A percentile compares a stretch with the other conserved stretches of the same genome.
These are phyloP conservation scores for Akabosia matsudoensis DNA, from an alignment of 1,140 invertebrate genomes.

Conservation along the genomic window DNA sequence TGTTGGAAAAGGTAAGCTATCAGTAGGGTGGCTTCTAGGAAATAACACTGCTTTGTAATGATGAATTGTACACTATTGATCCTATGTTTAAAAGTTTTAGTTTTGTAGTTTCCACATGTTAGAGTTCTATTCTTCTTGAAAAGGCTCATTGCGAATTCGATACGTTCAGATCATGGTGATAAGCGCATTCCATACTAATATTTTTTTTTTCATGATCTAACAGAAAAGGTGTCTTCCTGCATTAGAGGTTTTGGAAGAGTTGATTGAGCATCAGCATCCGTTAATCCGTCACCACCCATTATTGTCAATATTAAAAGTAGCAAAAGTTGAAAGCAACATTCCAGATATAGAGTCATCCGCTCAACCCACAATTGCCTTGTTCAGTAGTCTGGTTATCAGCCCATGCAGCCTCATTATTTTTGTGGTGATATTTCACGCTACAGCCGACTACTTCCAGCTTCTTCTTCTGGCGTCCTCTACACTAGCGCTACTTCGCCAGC, in stretches of 20 bases:
- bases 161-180: no score
- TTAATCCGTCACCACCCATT: slow-evolving; percentile 79
- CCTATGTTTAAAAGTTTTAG: no score
- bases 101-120: no score
- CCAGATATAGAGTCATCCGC: slow-evolving; percentile 47
- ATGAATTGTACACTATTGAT: no score
- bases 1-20: slow-evolving; percentile 71
- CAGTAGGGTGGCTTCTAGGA: no score
- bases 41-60: no score
- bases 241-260: slow-evolving; percentile 71
- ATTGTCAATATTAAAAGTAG: slow-evolving; percentile 84
- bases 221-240: slow-evolving; percentile 79
- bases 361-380: slow-evolving; percentile 29
- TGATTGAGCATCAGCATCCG: slow-evolving; percentile 77
- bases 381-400: slow-evolving; percentile 28
- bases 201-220: no score
- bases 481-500: neutral
- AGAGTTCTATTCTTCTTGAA: no score
- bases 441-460: neutral
- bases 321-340: slow-evolving; percentile 75
- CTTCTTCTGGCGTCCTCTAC: neutral
- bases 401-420: slow-evolving; percentile 24
- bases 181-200: no score
- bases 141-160: no score
- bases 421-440: neutral